These are phyloP conservation scores for Perizoma affinitatum DNA, from an alignment of 2,888 invertebrate species.

Conservation along the genomic window DNA sequence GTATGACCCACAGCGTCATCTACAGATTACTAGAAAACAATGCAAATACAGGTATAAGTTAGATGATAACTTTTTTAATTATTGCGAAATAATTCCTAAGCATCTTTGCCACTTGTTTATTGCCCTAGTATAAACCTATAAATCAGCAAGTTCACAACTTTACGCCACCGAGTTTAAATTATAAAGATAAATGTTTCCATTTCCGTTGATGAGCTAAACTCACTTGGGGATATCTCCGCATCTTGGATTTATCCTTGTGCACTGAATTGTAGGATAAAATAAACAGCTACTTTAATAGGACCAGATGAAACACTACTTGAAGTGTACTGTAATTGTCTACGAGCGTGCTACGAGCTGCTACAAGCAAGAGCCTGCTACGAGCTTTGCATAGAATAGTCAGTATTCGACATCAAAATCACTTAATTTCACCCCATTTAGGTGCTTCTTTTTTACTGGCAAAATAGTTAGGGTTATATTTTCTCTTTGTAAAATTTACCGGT, in stretches of 20 bases:
- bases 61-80: no score
- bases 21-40: no score
- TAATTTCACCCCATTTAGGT: no score
- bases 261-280: slow-evolving; percentile 10
- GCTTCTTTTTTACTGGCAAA: no score
- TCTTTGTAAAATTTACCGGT: no score
- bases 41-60: no score
- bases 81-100: no score
- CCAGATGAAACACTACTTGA: neutral
- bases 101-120: no score
- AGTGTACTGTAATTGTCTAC: neutral
- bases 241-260: slow-evolving; percentile 48
- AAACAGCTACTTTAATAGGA: slow-evolving; percentile 4
- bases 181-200: slow-evolving; percentile 47
- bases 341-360: neutral
- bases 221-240: slow-evolving; percentile 43
- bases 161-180: slow-evolving; percentile 37
- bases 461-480: no score
- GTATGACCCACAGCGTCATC: no score
- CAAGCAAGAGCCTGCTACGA: neutral
- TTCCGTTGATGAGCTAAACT: slow-evolving; percentile 50
- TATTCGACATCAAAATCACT: no score
- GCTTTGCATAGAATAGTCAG: no score
- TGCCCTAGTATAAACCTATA: slow-evolving; percentile 19
- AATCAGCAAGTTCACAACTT: slow-evolving; percentile 35